Conservation (phyloP, 2,113 vertebrate genomes). For the Rhabdornis inornatus region DNA sequence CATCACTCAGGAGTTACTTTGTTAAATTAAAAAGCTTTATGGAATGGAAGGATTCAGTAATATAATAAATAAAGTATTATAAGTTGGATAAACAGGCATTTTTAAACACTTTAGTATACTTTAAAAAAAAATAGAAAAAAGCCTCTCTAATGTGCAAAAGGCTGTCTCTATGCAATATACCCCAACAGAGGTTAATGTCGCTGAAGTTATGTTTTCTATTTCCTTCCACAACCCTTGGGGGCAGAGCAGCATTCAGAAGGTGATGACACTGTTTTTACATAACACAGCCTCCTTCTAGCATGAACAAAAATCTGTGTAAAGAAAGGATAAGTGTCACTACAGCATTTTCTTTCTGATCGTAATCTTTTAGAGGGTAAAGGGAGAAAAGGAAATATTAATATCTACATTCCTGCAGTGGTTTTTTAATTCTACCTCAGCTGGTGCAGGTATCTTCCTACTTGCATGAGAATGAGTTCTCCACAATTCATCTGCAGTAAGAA, state of each 20-base stretch:
- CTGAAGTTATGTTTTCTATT: background rate
- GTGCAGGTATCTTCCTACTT: background rate
- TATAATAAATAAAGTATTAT: background rate
- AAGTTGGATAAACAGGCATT: background rate
- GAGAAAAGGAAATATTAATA: background rate
- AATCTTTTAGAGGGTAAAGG: background rate
- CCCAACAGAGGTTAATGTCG: background rate
- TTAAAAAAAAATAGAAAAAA: background rate
- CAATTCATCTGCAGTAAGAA: background rate
- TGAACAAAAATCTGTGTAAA: background rate
- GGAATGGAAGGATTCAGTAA: background rate
- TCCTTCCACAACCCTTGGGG: background rate
- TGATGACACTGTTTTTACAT: background rate
- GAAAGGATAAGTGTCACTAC: background rate
- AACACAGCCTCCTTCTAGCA: background rate
- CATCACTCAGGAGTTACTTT: background rate
- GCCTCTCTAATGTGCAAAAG: background rate
- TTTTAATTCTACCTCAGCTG: background rate
- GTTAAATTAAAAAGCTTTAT: background rate
- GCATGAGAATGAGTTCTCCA: accelerated
- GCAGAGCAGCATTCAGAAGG: background rate
- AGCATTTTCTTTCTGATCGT: background rate
- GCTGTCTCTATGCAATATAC: background rate
- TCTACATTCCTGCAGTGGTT: background rate
- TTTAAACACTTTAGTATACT: background rate